These are phyloP conservation scores for Mesochorus sp. DNA, from an alignment of 2,888 invertebrate genomes.

Conservation along the genomic window DNA sequence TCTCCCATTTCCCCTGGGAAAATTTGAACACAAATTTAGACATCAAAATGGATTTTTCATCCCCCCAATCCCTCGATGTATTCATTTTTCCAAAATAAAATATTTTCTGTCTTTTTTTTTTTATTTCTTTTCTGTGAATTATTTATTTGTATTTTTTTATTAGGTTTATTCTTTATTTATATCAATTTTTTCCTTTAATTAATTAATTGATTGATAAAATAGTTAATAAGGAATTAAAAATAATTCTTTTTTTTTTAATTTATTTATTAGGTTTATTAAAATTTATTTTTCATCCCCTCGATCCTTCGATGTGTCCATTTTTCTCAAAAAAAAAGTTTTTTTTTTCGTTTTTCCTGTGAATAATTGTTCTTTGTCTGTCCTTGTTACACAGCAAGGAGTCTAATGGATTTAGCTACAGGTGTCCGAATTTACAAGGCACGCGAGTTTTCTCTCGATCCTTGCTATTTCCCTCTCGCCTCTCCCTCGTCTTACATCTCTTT, in stretches of 20 bases:
- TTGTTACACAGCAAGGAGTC: conserved; percentile 21
- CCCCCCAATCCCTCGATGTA: not conserved
- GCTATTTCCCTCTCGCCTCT: no score
- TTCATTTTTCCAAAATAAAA: not conserved
- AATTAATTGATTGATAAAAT: no score
- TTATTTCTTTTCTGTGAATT: not conserved
- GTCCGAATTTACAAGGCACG: conserved; percentile 69
- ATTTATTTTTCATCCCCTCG: not conserved
- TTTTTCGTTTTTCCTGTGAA: not conserved
- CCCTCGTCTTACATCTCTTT: no score
- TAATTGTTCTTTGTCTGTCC: conserved; percentile 8
- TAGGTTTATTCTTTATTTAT: no score
- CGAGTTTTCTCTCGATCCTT: conserved; percentile 25
- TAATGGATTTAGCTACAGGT: conserved; percentile 79
- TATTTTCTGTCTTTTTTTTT: not conserved
- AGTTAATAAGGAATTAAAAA: no score
- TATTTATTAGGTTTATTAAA: not conserved
- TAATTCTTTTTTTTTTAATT: not conserved
- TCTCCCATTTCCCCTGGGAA: no score
- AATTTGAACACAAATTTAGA: no score
- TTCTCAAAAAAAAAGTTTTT: not conserved
- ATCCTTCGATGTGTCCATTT: not conserved
- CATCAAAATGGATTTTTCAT: no score
- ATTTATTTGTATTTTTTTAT: no score
- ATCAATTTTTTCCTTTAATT: no score